A percentile compares a stretch with the other conserved stretches of the same genome.
Evolutionary conservation across 2,888 invertebrate genomes (phyloP).

Genomic region (Caenorhabditis sinica): DNA sequence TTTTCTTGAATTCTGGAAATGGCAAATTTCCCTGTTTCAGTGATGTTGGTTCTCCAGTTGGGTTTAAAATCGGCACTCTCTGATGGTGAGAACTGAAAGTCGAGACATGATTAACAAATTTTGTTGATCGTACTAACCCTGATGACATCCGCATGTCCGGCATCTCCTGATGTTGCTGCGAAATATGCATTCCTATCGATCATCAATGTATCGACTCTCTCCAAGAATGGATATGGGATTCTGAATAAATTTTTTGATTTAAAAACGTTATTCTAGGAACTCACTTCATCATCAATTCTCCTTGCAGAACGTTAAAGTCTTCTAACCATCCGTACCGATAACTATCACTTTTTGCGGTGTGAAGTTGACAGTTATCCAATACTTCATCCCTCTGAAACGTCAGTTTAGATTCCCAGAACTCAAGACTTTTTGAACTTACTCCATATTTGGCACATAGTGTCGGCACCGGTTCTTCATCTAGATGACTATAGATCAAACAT

Average conservation of each 20-base stretch:
- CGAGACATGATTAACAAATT: not conserved
- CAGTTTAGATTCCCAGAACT: not conserved
- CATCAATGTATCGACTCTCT: constrained; percentile 12
- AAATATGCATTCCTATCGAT: constrained; percentile 54
- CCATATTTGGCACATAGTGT: constrained; percentile 55
- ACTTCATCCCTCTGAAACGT: constrained; percentile 56
- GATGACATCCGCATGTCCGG: constrained; percentile 22
- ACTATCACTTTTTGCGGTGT: constrained; percentile 48
- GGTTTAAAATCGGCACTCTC: constrained; percentile 29
- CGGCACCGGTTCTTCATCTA: constrained; percentile 40
- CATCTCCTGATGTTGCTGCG: constrained; percentile 16
- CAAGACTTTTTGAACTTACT: constrained; percentile 21
- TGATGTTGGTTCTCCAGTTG: constrained; percentile 47
- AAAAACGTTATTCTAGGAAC: not conserved
- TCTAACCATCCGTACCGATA: constrained; percentile 80
- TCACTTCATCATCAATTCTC: constrained; percentile 70
- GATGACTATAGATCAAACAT: constrained; percentile 50
- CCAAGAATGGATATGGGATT: constrained; percentile 25
- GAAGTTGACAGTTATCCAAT: constrained; percentile 74
- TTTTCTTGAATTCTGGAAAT: constrained; percentile 26
- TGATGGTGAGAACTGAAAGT: constrained; percentile 42
- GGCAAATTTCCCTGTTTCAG: constrained; percentile 29
- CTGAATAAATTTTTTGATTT: constrained; percentile 28
- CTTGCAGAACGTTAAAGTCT: constrained; percentile 75
- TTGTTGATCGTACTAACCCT: constrained; percentile 7